Base-by-base conservation (phyloP, 2,888 invertebrate species). In the Biston betularia region DNA sequence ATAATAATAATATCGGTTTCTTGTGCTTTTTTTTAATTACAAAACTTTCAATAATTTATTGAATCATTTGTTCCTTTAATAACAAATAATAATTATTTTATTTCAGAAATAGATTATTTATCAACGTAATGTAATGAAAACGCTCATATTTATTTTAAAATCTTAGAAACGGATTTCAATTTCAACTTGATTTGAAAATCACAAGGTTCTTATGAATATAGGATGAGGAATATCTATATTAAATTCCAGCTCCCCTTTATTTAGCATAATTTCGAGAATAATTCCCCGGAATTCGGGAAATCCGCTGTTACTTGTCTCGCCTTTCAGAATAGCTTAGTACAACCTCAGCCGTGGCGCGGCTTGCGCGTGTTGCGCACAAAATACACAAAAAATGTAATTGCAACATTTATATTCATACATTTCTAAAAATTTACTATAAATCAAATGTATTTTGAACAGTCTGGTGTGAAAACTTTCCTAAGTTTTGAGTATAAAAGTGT, bases 341-440 rank as follows among this genome's bases (percentile, higher is more conserved):
- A 72, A 79, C 72, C 72, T 72, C 70, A 76, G 89, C 91, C 91
- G 90, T 90, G 79, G 70, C 77, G 89, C 90, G 90, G 92, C 83
- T 38, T 74, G 86, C 89, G 85, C 92, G 90, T 85, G 63, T 77
- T 74, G 84, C 87, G 81, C 82, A 79, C 74, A 73, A 76, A 69
- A 72, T 67, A 76, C 70, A 72, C 77, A 73, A 76, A 77, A 80
- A 66, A 80, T 80, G 82, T 83, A 83, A 79, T 69, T 68, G 58
- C 60, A 42, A 48, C 52, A 66, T 44, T 52, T 54, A 46, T 67
- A 69, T 46, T 58, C 38, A 65, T 45, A 64, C 34, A 66, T 44
- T 63, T 57, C 38, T 64, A 64, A 68, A 49, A 34, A 55, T 55
- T n/a, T 44, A 63, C 61, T 68, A 70, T 68, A 68, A 69, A 10